Base-by-base conservation (phyloP, 2,888 invertebrate genomes). In the Notodonta dromedarius region DNA sequence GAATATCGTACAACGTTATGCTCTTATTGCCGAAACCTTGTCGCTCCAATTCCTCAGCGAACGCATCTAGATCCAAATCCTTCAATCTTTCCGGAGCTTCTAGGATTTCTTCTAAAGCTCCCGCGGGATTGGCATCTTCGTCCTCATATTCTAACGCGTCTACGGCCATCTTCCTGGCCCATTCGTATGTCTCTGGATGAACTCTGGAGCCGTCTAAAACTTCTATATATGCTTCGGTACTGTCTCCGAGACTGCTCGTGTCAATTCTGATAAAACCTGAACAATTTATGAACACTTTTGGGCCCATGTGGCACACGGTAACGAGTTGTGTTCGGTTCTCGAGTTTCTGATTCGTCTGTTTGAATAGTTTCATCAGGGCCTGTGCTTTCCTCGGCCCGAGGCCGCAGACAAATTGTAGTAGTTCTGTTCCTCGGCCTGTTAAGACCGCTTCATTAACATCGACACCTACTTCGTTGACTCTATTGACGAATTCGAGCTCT, bases 111-210 rank as follows among this genome's bases (percentile, higher is more conserved):
- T 99, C 99, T 39, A 99, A 91, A 13, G 99, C 99, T 0, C 98
- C 98, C 0, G 99, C 99, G 0, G 99, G 99, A 89, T 99, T 98
- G 0, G 97, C 97, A 74, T 98, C 98, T 84, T 98, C 98, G 80
- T 99, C 99, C 82, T 99, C 99, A 78, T 99, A 99, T 79, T 99
- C 99, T 56, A 99, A 92, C 0, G 99, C 99, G 89, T 99, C 99
- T 0, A 99, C 99, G 0, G 99, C 99, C 99, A 99, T 99, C 92
- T 99, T 99, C 51, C 99, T 94, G 0, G 99, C 99, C 99, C 99
- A 99, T 83, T 99, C 99, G 87, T 99, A 99, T 0, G 99, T 98
- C 93, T 99, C 99, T 0, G 99, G 99, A 92, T 99, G 99, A 0
- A 99, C 99, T 75, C 99, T 95, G 0, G 99, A 99, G 0, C 99